These are phyloP conservation scores for Turritopsis dohrnii DNA, from an alignment of 30 jellyfish, hydroid and myxozoan species.

Conservation along the genomic window DNA sequence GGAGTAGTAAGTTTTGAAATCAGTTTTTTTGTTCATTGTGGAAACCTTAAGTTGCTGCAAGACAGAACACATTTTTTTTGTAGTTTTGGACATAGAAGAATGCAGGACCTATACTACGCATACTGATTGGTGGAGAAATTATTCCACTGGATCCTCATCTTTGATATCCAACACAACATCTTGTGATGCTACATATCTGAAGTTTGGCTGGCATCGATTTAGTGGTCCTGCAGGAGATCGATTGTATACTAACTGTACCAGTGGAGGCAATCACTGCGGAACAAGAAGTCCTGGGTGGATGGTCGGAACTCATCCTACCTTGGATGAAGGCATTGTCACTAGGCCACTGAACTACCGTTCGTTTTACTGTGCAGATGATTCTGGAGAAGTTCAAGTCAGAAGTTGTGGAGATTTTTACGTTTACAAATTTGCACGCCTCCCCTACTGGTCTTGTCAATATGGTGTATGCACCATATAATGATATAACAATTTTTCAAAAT, in stretches of 20 bases:
- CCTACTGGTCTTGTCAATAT: conserved; percentile 11
- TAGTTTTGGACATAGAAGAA: background rate
- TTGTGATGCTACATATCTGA: conserved; percentile 5
- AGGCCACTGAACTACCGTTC: background rate
- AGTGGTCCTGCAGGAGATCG: background rate
- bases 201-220: conserved; percentile 23
- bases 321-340: background rate
- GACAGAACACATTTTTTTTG: background rate
- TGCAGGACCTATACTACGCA: background rate
- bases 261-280: conserved; percentile 7
- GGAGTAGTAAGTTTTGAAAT: background rate
- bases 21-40: too few species aligned
- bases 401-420: conserved; percentile 13
- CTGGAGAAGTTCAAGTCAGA: conserved; percentile 5
- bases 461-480: conserved; percentile 10
- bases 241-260: conserved; percentile 6
- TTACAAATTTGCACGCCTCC: background rate
- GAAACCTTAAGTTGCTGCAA: background rate
- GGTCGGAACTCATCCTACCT: conserved; percentile 9
- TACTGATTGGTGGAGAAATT: background rate
- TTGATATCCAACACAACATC: background rate
- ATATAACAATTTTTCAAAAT: background rate
- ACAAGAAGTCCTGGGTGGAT: conserved; percentile 20
- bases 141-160: background rate
- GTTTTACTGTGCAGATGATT: conserved; percentile 7